Evolutionary conservation across 2,113 vertebrate genomes (phyloP).

Genomic region (Nycticorax nycticorax): DNA sequence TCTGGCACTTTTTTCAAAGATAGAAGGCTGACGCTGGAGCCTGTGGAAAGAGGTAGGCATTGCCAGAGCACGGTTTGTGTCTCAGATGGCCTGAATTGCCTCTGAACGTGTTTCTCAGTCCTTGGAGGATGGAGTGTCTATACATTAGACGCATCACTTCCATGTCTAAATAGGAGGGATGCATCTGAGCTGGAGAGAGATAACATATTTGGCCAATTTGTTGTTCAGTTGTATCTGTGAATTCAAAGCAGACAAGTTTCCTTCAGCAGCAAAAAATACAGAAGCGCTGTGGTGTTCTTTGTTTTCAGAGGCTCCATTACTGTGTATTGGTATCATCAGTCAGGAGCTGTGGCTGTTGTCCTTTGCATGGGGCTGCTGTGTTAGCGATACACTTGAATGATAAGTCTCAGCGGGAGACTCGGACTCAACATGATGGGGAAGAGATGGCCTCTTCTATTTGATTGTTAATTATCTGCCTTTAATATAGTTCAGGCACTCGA

Average conservation of each 20-base stretch:
- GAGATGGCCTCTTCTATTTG: background rate
- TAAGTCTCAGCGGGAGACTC: background rate
- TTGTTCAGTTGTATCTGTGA: background rate
- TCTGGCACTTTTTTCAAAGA: background rate
- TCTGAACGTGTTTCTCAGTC: background rate
- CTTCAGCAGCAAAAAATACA: background rate
- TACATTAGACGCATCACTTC: background rate
- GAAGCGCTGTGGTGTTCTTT: background rate
- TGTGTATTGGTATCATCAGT: background rate
- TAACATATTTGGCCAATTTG: fast-evolving
- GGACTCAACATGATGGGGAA: fast-evolving
- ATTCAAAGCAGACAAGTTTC: background rate
- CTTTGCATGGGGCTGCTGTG: background rate
- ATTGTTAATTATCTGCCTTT: constrained; percentile 35
- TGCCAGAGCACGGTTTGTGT: background rate
- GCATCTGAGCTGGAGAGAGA: background rate
- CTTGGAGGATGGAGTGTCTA: background rate
- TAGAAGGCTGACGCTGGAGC: background rate
- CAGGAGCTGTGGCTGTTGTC: background rate
- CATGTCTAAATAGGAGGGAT: background rate
- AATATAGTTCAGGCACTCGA: background rate
- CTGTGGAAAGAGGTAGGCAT: background rate
- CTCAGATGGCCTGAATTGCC: background rate
- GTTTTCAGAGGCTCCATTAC: background rate
- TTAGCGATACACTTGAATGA: background rate